Base-by-base conservation (phyloP, 1,140 invertebrate genomes). In the Nephotettix cincticeps region DNA sequence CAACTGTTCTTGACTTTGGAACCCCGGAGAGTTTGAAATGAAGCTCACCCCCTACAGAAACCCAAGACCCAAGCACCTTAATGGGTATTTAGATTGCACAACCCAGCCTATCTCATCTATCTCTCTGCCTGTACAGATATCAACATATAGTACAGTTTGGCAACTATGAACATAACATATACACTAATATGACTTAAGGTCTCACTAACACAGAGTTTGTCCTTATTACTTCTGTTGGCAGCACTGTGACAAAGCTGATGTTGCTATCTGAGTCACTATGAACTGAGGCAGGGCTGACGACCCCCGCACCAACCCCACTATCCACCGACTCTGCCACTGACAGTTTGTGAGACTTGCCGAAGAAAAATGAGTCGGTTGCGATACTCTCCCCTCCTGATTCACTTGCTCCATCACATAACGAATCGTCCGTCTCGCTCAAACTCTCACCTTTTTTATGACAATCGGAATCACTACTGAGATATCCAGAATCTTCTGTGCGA, bases 301-400 rank as follows among this genome's bases (percentile, higher is more conserved):
- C 23, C 4, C 23, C 23, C 21, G 23, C 21, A 4, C 66, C 66
- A 11, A 70, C 13, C 1, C 69, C 69, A 51, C 58, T 70, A 19
- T 70, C 69, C 27, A 70, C 61, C 3, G 69, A 70, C n/a, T 61
- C 30, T 14, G 71, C 54, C 28, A 70, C 2, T 23, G 72, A 70
- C 13, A 56, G 23, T 56, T 70, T 70, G 77, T 86, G 90, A 75
- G 86, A 87, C 77, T 86, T 93, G 71, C 87, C 95, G 78, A 91
- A 91, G 80, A 93, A 96, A 83, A 96, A 93, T 45, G 93, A 96
- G 82, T 93, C 91, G 0, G 92, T 93, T 69, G 91, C 92, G 40
- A 93, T 84, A 81, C 91, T 93, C 77, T 93, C 92, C 4, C 90
- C 91, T 1, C 91, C 92, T 47, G 91, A 93, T 81, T 94, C 92